Base-by-base conservation (phyloP, 2,797 vertebrate species). In the Oreochromis grahami region DNA sequence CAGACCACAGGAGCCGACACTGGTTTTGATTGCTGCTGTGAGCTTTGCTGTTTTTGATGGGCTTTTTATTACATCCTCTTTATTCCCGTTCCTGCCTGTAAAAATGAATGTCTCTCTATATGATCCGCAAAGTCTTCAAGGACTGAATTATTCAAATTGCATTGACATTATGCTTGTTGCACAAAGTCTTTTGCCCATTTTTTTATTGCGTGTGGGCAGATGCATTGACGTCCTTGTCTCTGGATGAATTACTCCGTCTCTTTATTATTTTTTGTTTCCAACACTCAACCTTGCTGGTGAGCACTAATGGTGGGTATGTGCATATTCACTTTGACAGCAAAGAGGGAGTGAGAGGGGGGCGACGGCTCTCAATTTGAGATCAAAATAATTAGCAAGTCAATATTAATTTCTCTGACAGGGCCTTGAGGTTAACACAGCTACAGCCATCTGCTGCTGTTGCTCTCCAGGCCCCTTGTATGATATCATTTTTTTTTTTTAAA, bases 311-410 rank as follows among this genome's bases (percentile, higher is more conserved):
- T 56, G 41, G 80, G 76, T 82, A 34, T 34, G 29, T 36, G 81
- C 70, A 80, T 82, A 83, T 84, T 83, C 77, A 79, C 89, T 82
- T 83, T 87, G 85, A 81, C 85, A 80, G 84, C 70, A 80, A 81
- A 83, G 82, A 78, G 17, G 45, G 79, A 58, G 81, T 19, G 78
- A 80, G 76, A 80, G 70, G 70, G 85, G 91, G 90, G 92, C 90
- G 84, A 90, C 50, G 68, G 82, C 87, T 88, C 84, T 92, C 89
- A 92, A 92, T 93, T 93, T 91, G 84, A 89, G 89, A 95, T 95
- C 87, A 92, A 93, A 93, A 93, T 92, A 93, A 95, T 95, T 94
- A 95, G 83, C 82, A 88, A 88, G 78, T 91, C 89, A 94, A 95
- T 91, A 93, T 88, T 83, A 65, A 90, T 92, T 92, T 92, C 45